Evolutionary conservation across 2,113 vertebrate species (phyloP).

Genomic region (Proterorhinus semilunaris): DNA sequence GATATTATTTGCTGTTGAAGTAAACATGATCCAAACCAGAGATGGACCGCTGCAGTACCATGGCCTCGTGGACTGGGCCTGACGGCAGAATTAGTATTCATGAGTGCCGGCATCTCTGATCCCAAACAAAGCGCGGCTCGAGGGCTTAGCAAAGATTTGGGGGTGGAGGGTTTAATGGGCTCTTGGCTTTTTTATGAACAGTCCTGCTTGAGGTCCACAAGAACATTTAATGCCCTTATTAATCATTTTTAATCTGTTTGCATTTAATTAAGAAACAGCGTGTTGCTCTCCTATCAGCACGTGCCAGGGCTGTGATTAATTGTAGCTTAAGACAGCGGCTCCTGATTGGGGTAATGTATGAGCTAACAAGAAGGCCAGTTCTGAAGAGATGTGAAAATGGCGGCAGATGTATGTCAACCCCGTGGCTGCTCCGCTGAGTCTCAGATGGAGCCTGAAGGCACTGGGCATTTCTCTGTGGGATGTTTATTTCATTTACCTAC

Average conservation of each 20-base stretch:
- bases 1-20: slow-evolving; percentile 5
- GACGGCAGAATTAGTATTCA: slow-evolving; percentile 72
- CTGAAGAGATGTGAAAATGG: slow-evolving; percentile 64
- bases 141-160: slow-evolving; percentile 71
- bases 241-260: slow-evolving; percentile 99
- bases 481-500: slow-evolving; percentile 28
- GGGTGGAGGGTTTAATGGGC: slow-evolving; percentile 65
- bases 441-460: slow-evolving; percentile 15
- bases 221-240: slow-evolving; percentile 86
- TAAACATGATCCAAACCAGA: slow-evolving; percentile 21
- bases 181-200: slow-evolving; percentile 66
- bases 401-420: slow-evolving; percentile 37
- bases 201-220: slow-evolving; percentile 69
- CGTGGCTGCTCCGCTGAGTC: slow-evolving; percentile 34
- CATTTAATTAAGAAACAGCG: slow-evolving; percentile 99
- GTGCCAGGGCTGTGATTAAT: slow-evolving; percentile 99
- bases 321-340: slow-evolving; percentile 98
- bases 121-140: slow-evolving; percentile 69
- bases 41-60: slow-evolving; percentile 21
- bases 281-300: slow-evolving; percentile 85
- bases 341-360: slow-evolving; percentile 94
- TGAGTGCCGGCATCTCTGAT: slow-evolving; percentile 67
- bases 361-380: slow-evolving; percentile 86
- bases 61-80: slow-evolving; percentile 56
- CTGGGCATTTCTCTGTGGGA: slow-evolving; percentile 16